Evolutionary conservation across 2,797 vertebrate genomes (phyloP), one percentile per base, ranked within the genome.

Genomic region (Syngnathus rostellatus): DNA sequence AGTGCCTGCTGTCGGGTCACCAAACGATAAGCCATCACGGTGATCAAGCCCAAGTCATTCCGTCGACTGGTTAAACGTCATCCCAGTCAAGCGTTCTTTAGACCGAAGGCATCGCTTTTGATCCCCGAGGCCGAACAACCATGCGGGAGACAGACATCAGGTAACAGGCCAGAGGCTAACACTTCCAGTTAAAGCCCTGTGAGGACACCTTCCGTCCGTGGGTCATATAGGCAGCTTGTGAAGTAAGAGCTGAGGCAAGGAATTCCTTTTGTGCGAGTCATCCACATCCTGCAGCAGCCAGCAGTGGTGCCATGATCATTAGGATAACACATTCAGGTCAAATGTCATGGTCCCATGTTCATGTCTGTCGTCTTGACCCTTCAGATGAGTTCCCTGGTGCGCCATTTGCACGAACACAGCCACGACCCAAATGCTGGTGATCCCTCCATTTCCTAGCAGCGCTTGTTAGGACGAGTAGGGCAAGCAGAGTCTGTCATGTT

Each of bases 1-100:
- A 86, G 71, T 75, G 80, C 66, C 71, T 83, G 80, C 10, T 84
- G 84, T 86, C 85, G 82, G 83, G 81, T 86, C 87, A 82, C 80
- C 81, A 84, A 87, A 88, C 83, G 74, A 83, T 80, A 83, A 73
- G 66, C 81, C 81, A 80, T 85, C 81, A 83, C 78, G 63, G 75
- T 85, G 72, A 77, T 85, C 77, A 82, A 75, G 79, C 62, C 69
- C 63, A 71, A 79, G 80, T 77, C 77, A 75, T 65, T 71, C 65
- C 75, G 61, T 17, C 67, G 72, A 77, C 68, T 74, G 79, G 69
- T 79, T 83, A 76, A 83, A 83, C 40, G 71, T 54, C 53, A 54
- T 25, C 74, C 43, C 21, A 62, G 38, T 58, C 66, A 69, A 74
- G 71, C 45, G 11, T 54, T 72, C 75, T 81, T 77, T 70, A 31